Evolutionary conservation across 1,140 invertebrate species (phyloP).

Genomic region (Sycobia sp.): DNA sequence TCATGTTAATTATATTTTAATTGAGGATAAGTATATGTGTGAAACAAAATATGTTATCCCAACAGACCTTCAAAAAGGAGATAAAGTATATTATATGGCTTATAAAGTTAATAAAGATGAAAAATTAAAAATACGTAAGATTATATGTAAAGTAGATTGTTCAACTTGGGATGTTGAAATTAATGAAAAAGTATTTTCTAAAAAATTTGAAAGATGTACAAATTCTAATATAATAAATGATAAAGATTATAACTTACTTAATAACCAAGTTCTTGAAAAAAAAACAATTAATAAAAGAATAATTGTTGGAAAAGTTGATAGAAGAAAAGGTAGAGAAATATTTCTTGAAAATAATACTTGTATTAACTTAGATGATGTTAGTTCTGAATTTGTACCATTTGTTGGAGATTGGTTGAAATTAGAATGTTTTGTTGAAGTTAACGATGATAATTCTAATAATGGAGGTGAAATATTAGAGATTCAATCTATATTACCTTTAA

Average conservation of each 20-base stretch:
- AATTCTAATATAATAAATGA: background rate
- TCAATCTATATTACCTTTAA: conserved; percentile 62
- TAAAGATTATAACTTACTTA: background rate
- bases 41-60: conserved; percentile 34
- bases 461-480: conserved; percentile 65
- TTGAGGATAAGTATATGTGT: conserved; percentile 49
- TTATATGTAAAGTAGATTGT: conserved; percentile 40
- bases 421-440: conserved; percentile 63
- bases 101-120: conserved; percentile 39
- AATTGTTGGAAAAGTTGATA: conserved; percentile 62
- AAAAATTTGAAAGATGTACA: background rate
- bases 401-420: conserved; percentile 71
- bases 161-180: conserved; percentile 35
- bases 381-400: conserved; percentile 61
- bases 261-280: too few relatives aligned
- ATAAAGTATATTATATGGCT: conserved; percentile 47
- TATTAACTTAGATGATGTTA: conserved; percentile 64
- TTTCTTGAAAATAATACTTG: conserved; percentile 58
- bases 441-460: conserved; percentile 59
- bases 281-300: conserved; percentile 55
- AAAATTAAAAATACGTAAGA: conserved; percentile 47
- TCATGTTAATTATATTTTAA: conserved; percentile 38
- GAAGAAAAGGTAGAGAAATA: conserved; percentile 59
- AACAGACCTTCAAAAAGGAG: conserved; percentile 41
- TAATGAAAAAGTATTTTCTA: background rate